Base-by-base conservation (phyloP, 2,113 vertebrate genomes). In the Ahaetulla prasina region DNA sequence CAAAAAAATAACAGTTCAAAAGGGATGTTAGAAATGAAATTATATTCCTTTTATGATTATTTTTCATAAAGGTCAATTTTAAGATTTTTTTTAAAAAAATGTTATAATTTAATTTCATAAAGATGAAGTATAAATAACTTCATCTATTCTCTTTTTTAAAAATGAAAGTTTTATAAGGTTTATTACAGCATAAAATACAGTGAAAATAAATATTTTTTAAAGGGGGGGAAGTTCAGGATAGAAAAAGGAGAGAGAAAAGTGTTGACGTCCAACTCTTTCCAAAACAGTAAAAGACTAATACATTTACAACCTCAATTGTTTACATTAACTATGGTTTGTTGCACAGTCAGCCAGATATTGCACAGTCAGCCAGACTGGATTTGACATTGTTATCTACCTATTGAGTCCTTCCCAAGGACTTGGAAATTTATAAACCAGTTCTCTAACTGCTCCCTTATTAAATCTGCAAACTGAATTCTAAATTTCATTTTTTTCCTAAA, bases 1-100 rank as follows among this genome's bases (percentile, higher is more conserved):
- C 87, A 91, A 94, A 93, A 94, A 89, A 10, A 92, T 60, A 60
- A 90, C 85, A 53, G 30, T 52, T 43, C 84, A 94, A 92, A 84
- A 89, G 93, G 85, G 11, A 86, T 94, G 49, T 87, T 39, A 0
- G 43, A 92, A 25, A 2, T 87, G 49, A 85, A 53, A 0, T 18
- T 88, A 30, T 74, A 74, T 68, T 89, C 49, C 74, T 39, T 54
- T 54, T 80, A 80, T 80, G 16, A 80, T 39, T 35, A 80, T 80
- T 20, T 80, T 80, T 80, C 35, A 80, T 80, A 39, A 39, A 22
- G 7, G 35, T 80, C 7, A 80, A 80, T 39, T 80, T 80, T 74
- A 74, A 74, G 63, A 68, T n/a, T 3, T 74, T 68, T 74, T 35
- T 35, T 2, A 20, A 22, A 68, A 39, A 22, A 68, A 14, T 68